These are phyloP conservation scores for Palloptera scutellata DNA, from an alignment of 2,888 invertebrate species.

Conservation along the genomic window DNA sequence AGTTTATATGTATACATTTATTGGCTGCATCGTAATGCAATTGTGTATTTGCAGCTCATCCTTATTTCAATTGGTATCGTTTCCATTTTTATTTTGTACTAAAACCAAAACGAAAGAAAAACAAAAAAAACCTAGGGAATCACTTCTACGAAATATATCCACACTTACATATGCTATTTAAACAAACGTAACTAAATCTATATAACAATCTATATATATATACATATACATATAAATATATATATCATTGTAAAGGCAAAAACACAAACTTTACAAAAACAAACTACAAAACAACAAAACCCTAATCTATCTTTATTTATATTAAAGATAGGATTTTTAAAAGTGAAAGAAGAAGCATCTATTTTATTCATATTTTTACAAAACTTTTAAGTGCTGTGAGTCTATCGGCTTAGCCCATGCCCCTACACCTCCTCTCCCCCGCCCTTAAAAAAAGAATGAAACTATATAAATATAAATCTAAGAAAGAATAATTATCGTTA, in stretches of 20 bases:
- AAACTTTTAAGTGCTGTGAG: conserved; percentile 55
- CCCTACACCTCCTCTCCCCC: no score
- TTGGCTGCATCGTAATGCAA: conserved; percentile 7
- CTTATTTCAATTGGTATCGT: not conserved
- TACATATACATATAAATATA: not conserved
- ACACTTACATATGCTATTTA: conserved; percentile 25
- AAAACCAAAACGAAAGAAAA: not conserved
- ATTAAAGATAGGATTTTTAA: conserved; percentile 15
- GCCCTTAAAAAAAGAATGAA: no score
- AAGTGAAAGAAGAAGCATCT: conserved; percentile 7
- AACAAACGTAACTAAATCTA: not conserved
- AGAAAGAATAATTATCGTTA: no score
- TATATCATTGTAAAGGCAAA: conserved; percentile 10
- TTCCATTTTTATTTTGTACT: not conserved
- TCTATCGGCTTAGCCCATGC: conserved; percentile 48
- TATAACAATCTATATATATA: conserved; percentile 5
- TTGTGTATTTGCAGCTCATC: conserved; percentile 2
- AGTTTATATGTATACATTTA: no score
- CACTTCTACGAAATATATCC: conserved; percentile 17
- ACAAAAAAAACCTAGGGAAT: conserved; percentile 20
- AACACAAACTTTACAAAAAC: conserved; percentile 18
- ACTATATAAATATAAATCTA: no score
- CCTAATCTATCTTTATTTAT: conserved; percentile 13
- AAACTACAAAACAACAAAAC: conserved; percentile 12
- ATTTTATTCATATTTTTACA: conserved; percentile 5